Evolutionary conservation across 2,888 invertebrate species (phyloP).

Genomic region (Noctua janthina): DNA sequence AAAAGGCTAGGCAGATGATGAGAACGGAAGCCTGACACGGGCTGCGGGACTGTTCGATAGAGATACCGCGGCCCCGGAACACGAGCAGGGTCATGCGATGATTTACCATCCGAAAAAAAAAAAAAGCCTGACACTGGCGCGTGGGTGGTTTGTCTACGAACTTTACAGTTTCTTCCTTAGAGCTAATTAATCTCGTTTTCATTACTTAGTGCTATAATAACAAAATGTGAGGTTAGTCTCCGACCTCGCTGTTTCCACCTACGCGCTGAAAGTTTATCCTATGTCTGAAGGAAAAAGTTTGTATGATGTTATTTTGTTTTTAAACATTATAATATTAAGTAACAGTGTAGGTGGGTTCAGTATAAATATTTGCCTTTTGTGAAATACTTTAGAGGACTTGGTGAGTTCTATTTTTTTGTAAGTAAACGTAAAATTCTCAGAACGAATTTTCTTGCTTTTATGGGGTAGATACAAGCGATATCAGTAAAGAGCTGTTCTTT

Average conservation of each 20-base stretch:
- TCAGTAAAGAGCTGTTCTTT: neutral
- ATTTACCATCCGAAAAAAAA: too few relatives aligned
- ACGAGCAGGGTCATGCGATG: too few relatives aligned
- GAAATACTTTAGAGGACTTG: neutral
- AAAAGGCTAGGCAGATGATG: too few relatives aligned
- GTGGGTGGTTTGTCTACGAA: conserved; percentile 37
- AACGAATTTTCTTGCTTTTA: neutral
- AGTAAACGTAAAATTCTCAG: neutral
- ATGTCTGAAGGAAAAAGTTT: neutral
- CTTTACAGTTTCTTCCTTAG: conserved; percentile 16
- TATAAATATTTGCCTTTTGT: neutral
- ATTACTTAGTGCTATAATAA: conserved; percentile 23
- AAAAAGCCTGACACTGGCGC: neutral
- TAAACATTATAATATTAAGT: neutral
- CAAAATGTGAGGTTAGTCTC: conserved; percentile 20
- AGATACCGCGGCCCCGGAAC: too few relatives aligned
- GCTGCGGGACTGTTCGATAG: too few relatives aligned
- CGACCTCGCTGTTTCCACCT: conserved; percentile 4
- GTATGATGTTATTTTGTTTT: neutral
- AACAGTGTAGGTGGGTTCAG: neutral
- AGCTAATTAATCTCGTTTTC: conserved; percentile 44
- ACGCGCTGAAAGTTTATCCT: conserved; percentile 21
- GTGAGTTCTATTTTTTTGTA: neutral
- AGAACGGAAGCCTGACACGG: neutral
- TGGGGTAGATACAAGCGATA: neutral